phyloP scores from a whole-genome alignment of 2,888 invertebrate genomes.

The Cinara cedri region DNA sequence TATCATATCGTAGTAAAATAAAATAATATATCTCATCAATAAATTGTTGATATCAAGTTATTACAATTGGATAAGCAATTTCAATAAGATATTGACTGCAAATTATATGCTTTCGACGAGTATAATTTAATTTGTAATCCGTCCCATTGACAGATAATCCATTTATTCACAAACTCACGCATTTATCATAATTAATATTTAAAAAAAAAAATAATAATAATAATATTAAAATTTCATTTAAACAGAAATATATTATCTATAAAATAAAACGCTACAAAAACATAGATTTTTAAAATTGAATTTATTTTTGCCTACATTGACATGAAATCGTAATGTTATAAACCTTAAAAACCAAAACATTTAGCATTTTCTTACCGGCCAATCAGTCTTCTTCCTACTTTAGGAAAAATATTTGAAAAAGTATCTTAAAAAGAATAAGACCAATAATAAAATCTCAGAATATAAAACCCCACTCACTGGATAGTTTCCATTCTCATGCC shows the following conservation, averaged over 20 bases:
- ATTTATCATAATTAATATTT: slow-evolving; percentile 22
- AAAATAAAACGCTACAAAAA: not conserved
- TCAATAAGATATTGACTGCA: not conserved
- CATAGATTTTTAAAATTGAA: not conserved
- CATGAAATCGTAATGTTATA: no score
- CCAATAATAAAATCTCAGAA: no score
- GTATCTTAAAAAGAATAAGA: no score
- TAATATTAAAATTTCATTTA: slow-evolving; percentile 13
- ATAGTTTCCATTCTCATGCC: no score
- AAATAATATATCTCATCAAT: not conserved
- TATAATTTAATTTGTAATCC: slow-evolving; percentile 26
- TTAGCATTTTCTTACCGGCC: no score
- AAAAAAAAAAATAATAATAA: not conserved
- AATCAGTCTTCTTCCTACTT: no score
- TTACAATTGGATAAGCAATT: slow-evolving; percentile 31
- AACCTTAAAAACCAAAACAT: no score
- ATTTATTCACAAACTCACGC: slow-evolving; percentile 12
- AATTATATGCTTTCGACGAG: not conserved
- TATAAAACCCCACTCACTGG: no score
- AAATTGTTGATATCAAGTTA: not conserved
- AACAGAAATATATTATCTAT: not conserved
- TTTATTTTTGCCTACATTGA: not conserved
- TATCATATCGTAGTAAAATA: no score
- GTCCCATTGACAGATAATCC: slow-evolving; percentile 22
- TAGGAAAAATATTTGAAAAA: no score